Base-by-base conservation (phyloP, 2,888 invertebrate genomes). In the Synanthedon tipuliformis region DNA sequence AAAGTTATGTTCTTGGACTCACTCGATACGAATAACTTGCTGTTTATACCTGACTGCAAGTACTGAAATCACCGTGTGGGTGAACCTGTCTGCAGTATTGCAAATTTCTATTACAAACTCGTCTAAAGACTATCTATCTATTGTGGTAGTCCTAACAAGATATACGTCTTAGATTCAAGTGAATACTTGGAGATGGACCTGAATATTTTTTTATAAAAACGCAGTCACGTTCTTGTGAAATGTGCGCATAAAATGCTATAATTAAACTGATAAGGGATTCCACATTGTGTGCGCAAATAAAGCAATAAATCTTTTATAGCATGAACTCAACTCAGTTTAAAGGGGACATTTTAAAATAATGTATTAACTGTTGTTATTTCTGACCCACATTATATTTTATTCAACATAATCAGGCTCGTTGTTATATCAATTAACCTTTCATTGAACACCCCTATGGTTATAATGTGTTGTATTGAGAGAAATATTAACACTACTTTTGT, bases 1-100 rank as follows among this genome's bases (percentile, higher is more conserved):
- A 85, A 86, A 87, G 85, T 81, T 67, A 85, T 84, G 80, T 79
- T 81, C 81, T 78, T 75, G 71, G 73, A 73, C 74, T 77, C 79
- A 83, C 76, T 82, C 75, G 78, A 75, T 78, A 75, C 73, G 70
- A 74, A 78, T 78, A 81, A 73, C 73, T 79, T 59, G 73, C 73
- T 61, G 65, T 61, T 69, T 34, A 59, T 65, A 65, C 65, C 65
- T 68, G 65, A 62, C 64, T 69, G 65, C 64, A 68, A 58, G 61
- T 64, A 62, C 64, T 69, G 65, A 64, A 68, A 58, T 61, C 60
- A 60, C 62, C 61, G 72, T 68, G 77, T 79, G 75, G 75, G 73
- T 63, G 73, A 65, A 74, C 69, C 64, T 54, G 67, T 63, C 59
- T 65, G 65, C 56, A 55, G 54, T 59, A 56, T 56, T 57, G 58